Base-by-base conservation (phyloP, 2,797 vertebrate genomes). In the Podarcis lilfordi region DNA sequence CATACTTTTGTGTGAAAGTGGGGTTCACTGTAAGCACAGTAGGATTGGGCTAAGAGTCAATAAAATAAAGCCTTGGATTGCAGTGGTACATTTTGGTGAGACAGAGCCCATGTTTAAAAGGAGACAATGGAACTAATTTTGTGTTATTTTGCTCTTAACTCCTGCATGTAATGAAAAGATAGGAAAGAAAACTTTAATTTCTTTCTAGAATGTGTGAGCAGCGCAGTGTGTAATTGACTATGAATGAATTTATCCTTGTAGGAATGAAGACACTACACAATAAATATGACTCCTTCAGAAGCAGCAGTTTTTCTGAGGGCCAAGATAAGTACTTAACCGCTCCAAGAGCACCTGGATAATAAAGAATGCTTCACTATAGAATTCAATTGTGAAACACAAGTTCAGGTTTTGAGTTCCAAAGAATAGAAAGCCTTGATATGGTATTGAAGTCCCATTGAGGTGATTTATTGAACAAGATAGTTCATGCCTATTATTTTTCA, bases 391-490 rank as follows among this genome's bases (percentile, higher is more conserved):
- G 10, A 75, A 84, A 4, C 32, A 61, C 66, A 80, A 75, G 77
- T 75, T 82, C 80, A 87, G 76, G 55, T 87, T 75, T 72, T 82
- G 74, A 21, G 40, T 27, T 50, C 37, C 37, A 45, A 87, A 45
- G 37, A 50, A 82, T 35, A 64, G 50, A 75, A 87, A 74, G 68
- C 23, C 55, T n/a, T 80, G 32, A 74, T 72, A 80, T 19, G 35
- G 21, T 86, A 55, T 59, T 80, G 86, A 87, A 61, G 32, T 74
- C 29, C 11, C 29, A 37, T 64, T 35, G 29, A 75, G 75, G 13
- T 75, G 71, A 61, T 87, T 82, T 87, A 64, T 66, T 82, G 37
- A n/a, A 68, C 55, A 74, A 75, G 50, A 32, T 87, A 81, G 32
- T 43, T 87, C 35, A 74, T 74, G 3, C 10, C 29, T 75, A 74